Evolutionary conservation across 2,113 vertebrate species (phyloP).

Genomic region (Oreochromis niloticus): DNA sequence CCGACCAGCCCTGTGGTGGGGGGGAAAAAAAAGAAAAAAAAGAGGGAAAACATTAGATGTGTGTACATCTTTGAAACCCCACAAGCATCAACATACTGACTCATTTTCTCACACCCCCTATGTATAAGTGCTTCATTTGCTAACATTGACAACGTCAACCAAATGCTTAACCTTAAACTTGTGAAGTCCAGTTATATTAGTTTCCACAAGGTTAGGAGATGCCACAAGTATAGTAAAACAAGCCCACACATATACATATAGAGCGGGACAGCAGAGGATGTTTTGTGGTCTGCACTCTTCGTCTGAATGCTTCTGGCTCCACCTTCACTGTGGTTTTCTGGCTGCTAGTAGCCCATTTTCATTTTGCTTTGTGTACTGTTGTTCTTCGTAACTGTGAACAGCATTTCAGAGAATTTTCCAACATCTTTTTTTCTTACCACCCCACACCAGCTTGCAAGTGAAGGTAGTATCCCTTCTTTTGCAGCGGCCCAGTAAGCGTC

Average conservation of each 20-base stretch:
- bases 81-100: background rate
- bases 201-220: background rate
- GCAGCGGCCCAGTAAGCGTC: background rate
- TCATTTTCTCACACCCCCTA: background rate
- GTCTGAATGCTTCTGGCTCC: background rate
- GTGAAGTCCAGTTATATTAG: background rate
- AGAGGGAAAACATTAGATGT: background rate
- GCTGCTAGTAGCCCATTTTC: background rate
- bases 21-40: background rate
- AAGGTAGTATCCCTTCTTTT: background rate
- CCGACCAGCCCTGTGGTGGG: constrained; percentile 66
- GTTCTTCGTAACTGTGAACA: background rate
- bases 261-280: background rate
- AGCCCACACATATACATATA: background rate
- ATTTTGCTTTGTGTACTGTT: background rate
- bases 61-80: background rate
- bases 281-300: background rate
- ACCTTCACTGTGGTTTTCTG: background rate
- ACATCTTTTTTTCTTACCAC: background rate
- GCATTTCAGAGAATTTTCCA: background rate
- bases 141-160: background rate
- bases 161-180: background rate
- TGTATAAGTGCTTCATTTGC: background rate
- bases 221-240: background rate
- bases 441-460: background rate